Percentiles rank a stretch among this genome's conserved stretches.
These are phyloP conservation scores for Nyctalus aviator DNA, from an alignment of 2,797 vertebrate species.

Conservation along the genomic window DNA sequence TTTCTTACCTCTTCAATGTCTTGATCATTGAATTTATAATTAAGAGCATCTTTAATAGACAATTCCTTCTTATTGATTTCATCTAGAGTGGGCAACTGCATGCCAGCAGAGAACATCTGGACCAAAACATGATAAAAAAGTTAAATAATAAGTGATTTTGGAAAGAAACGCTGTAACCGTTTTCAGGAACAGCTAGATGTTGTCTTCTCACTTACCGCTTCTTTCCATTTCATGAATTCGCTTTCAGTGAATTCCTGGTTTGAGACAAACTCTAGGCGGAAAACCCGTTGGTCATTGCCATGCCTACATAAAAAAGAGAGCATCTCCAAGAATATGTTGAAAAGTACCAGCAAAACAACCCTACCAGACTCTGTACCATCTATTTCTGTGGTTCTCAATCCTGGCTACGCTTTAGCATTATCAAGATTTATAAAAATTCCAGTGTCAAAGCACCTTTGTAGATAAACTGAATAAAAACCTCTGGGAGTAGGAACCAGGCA, in stretches of 20 bases:
- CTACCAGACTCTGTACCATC: not conserved
- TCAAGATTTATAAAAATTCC: not conserved
- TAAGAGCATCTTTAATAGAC: conserved; percentile 98
- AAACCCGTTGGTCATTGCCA: conserved; percentile 96
- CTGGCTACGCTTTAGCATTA: not conserved
- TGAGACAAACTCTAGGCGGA: conserved; percentile 98
- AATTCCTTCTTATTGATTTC: conserved; percentile 99
- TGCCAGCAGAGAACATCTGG: conserved; percentile 97
- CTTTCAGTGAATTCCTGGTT: conserved; percentile 99
- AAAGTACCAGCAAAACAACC: not conserved
- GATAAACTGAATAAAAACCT: not conserved
- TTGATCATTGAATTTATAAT: conserved; percentile 99
- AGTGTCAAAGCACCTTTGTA: not conserved
- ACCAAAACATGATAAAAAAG: conserved; percentile 40
- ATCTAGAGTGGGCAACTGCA: conserved; percentile 98
- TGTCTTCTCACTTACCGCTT: conserved; percentile 92
- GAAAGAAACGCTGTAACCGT: not conserved
- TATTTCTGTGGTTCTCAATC: not conserved
- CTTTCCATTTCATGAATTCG: conserved; percentile 99
- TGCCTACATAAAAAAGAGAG: conserved; percentile 89
- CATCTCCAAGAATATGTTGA: conserved; percentile 27
- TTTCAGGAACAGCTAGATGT: not conserved
- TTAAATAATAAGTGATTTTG: not conserved
- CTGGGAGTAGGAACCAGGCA: conserved; percentile 8
- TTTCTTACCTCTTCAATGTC: conserved; percentile 97